Conservation (phyloP, 2,797 vertebrate genomes). For the Chanos chanos region DNA sequence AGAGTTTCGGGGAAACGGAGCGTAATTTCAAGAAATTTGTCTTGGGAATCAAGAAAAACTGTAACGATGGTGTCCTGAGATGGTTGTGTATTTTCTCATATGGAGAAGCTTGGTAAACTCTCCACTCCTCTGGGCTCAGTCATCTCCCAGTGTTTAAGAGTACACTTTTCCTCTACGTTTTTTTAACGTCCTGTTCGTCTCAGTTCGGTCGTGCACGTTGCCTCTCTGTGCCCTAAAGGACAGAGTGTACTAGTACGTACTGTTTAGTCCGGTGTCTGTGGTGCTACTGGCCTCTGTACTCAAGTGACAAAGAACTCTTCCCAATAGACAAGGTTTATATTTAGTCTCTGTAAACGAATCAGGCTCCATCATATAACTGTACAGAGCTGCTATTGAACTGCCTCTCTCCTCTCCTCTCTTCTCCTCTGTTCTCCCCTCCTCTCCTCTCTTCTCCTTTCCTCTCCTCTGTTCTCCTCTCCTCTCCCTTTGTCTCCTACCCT, state of each 20-base stretch:
- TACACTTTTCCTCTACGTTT: no score
- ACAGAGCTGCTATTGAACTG: constrained; percentile 53
- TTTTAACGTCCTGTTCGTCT: no score
- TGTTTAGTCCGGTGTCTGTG: background rate
- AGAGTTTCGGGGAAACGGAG: no score
- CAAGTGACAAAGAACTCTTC: constrained; percentile 32
- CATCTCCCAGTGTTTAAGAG: no score
- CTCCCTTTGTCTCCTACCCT: constrained; percentile 28
- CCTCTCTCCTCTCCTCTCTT: background rate
- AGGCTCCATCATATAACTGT: constrained; percentile 31
- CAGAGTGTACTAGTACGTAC: constrained; percentile 18
- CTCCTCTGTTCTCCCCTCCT: constrained; percentile 21
- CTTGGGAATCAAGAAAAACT: no score
- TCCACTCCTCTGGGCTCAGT: no score
- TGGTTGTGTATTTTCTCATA: no score
- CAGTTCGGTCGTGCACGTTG: no score
- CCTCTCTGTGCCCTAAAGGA: constrained; percentile 27
- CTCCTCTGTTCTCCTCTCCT: constrained; percentile 4
- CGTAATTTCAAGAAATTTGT: no score
- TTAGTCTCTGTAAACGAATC: constrained; percentile 35
- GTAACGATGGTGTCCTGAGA: no score
- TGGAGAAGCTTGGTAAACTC: no score
- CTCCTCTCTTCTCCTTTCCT: no score
- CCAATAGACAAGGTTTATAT: constrained; percentile 31
- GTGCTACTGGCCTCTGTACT: constrained; percentile 19